These are phyloP conservation scores for Drosophila subobscura DNA, from an alignment of 1,140 invertebrate genomes.

Conservation along the genomic window DNA sequence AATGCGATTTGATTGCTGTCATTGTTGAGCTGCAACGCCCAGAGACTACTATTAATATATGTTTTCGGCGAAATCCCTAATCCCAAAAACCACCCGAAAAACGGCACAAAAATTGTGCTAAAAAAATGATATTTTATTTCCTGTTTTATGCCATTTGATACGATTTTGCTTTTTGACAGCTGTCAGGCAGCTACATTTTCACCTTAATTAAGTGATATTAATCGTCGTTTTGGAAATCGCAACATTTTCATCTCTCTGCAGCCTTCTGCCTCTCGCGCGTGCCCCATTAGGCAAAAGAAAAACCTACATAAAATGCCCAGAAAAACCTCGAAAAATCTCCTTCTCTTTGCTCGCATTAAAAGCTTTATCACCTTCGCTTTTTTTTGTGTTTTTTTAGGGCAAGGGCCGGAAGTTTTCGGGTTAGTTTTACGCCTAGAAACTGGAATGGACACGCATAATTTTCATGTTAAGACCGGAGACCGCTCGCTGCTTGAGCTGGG, in stretches of 20 bases:
- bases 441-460: slow-evolving; percentile 68
- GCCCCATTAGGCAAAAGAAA: slow-evolving; percentile 22
- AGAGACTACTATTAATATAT: slow-evolving; percentile 72
- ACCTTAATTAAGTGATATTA: slow-evolving; percentile 83
- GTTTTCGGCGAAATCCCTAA: slow-evolving; percentile 73
- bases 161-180: slow-evolving; percentile 65
- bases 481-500: slow-evolving; percentile 38
- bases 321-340: slow-evolving; percentile 35
- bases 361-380: slow-evolving; percentile 67
- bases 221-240: slow-evolving; percentile 58
- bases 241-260: slow-evolving; percentile 34
- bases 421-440: slow-evolving; percentile 7
- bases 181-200: slow-evolving; percentile 74
- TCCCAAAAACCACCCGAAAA: slow-evolving; percentile 37
- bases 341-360: slow-evolving; percentile 63
- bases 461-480: slow-evolving; percentile 60
- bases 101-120: slow-evolving; percentile 33
- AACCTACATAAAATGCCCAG: slow-evolving; percentile 26
- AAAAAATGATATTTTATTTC: slow-evolving; percentile 57
- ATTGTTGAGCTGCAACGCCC: slow-evolving; percentile 24
- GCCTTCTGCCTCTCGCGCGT: slow-evolving; percentile 28
- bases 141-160: slow-evolving; percentile 65
- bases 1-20: slow-evolving; percentile 77
- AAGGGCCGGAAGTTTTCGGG: neutral
- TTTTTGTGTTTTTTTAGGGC: no score